Evolutionary conservation across 2,797 vertebrate species (phyloP).

Genomic region (Leucoraja ocellata): DNA sequence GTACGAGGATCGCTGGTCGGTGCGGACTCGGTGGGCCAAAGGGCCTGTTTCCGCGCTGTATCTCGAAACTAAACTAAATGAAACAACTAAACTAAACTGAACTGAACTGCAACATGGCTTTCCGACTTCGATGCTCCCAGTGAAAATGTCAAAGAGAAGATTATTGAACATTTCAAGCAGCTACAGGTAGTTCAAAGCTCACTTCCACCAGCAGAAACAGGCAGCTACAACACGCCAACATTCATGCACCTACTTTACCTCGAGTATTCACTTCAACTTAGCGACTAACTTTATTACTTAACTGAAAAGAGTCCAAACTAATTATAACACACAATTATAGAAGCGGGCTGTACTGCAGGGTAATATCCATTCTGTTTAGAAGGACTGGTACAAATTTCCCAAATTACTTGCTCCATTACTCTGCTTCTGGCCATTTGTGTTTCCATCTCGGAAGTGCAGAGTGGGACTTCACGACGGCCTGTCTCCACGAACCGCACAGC

Average conservation of each 20-base stretch:
- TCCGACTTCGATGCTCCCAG: no score
- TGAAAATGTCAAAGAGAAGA: background rate
- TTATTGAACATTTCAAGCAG: background rate
- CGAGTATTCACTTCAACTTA: background rate
- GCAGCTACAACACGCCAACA: background rate
- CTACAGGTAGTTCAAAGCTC: background rate
- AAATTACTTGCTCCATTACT: background rate
- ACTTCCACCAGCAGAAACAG: background rate
- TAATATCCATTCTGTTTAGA: background rate
- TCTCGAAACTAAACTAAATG: no score
- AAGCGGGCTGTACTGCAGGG: background rate
- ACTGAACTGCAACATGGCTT: no score
- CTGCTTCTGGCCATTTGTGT: background rate
- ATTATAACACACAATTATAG: conserved; percentile 14
- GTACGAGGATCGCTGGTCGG: no score
- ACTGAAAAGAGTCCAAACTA: background rate
- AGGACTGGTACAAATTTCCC: background rate
- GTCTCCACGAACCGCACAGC: background rate
- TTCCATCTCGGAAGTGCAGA: background rate
- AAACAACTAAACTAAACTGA: no score
- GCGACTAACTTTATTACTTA: conserved; percentile 11
- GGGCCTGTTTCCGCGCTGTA: no score
- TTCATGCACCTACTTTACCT: background rate
- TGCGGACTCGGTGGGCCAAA: no score
- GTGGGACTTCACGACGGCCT: background rate